phyloP scores from a whole-genome alignment of 2,113 vertebrate genomes.

The Sula dactylatra region DNA sequence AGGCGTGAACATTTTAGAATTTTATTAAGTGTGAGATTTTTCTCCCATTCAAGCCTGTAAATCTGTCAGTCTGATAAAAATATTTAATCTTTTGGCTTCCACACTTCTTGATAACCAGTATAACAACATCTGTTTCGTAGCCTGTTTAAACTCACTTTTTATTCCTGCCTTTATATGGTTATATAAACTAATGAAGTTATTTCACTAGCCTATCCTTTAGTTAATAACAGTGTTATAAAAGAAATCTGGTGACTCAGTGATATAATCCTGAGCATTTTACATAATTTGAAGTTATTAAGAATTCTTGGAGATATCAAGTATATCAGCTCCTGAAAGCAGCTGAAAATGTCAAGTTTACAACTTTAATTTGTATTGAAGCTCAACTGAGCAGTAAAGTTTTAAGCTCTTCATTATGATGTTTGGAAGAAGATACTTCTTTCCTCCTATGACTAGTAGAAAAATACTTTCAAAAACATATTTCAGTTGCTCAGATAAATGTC shows the following conservation, averaged over 20 bases:
- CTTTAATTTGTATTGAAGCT: neutral
- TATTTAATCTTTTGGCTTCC: neutral
- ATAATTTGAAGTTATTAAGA: neutral
- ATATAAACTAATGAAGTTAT: neutral
- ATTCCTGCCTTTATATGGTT: neutral
- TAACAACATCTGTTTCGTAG: neutral
- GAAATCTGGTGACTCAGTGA: neutral
- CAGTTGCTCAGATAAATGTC: neutral
- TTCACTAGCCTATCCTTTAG: neutral
- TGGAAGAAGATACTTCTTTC: neutral
- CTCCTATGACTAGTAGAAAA: neutral
- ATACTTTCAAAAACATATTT: neutral
- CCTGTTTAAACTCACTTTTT: neutral
- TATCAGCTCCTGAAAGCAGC: neutral
- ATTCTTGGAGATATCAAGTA: neutral
- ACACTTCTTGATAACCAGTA: neutral
- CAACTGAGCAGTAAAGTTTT: neutral
- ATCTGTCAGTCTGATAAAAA: neutral
- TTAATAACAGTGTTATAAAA: neutral
- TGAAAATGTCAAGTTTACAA: neutral
- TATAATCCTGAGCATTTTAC: neutral
- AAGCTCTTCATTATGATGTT: neutral
- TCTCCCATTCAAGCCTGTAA: neutral
- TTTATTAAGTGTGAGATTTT: neutral
- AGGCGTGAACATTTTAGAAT: neutral